phyloP scores from a whole-genome alignment of 2,797 vertebrate genomes.

The Arctocebus calabarensis region DNA sequence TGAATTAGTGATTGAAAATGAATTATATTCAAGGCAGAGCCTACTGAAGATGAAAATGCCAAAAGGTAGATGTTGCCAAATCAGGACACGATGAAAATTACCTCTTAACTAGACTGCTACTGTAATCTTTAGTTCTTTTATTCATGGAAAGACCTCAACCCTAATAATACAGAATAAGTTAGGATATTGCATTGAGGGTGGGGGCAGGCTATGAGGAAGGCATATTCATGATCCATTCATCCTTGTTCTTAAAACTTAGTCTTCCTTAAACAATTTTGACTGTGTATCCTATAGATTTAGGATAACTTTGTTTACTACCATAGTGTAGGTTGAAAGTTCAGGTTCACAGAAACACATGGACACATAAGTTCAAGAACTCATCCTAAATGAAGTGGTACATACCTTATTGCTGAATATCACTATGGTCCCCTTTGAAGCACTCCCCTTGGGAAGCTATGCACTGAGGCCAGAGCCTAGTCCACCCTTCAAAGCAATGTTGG shows the following conservation, averaged over 20 bases:
- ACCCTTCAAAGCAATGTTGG: too few relatives aligned
- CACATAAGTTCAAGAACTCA: too few relatives aligned
- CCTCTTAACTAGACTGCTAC: not conserved
- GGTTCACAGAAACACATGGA: not conserved
- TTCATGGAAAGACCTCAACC: not conserved
- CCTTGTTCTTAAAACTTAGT: not conserved
- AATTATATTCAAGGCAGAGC: not conserved
- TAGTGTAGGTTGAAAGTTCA: not conserved
- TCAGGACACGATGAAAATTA: not conserved
- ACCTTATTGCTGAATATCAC: too few relatives aligned
- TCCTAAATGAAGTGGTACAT: too few relatives aligned
- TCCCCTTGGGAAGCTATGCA: too few relatives aligned
- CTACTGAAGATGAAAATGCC: not conserved
- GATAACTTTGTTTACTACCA: not conserved
- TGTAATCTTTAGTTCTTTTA: not conserved
- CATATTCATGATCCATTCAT: not conserved
- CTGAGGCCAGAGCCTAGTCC: too few relatives aligned
- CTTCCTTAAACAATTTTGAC: not conserved
- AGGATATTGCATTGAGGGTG: not conserved
- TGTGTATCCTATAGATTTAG: not conserved
- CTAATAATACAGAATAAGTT: not conserved
- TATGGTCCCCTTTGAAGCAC: too few relatives aligned
- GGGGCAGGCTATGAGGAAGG: not conserved
- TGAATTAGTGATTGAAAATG: not conserved
- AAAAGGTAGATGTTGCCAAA: not conserved